Base-by-base conservation (phyloP, 2,888 invertebrate species). In the Callimorpha dominula region DNA sequence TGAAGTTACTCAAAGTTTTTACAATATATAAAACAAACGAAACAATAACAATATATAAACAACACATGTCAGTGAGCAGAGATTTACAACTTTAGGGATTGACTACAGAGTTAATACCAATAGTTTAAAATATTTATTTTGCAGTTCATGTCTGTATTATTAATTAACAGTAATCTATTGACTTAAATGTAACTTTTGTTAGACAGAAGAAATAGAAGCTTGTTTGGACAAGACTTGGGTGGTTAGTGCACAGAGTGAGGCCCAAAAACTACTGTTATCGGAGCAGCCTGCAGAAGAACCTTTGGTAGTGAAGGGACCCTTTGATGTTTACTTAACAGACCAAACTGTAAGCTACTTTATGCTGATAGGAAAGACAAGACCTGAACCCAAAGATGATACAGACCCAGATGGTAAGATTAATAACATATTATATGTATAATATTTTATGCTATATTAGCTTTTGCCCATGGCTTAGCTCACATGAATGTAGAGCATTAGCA, bases 181-280 rank as follows among this genome's bases (percentile, higher is more conserved):
- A 65, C 63, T 72, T 64, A 72, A 70, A 64, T 73, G 68, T 76
- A 87, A 74, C 78, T 87, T 89, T 87, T 90, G 89, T 86, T 91
- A 97, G 96, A 97, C 97, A 81, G 93, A 96, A 85, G 97, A 97
- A 82, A 96, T 98, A 71, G 96, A 97, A 82, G 97, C 98, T 84
- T 96, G 98, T 0, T 87, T 97, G 62, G 99, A 99, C 86, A 97
- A 98, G 84, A 99, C 99, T 0, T 99, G 99, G 98, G 97, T 99
- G 80, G 97, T 99, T 0, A 98, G 98, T 89, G 98, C 97, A 0
- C 98, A 98, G 90, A 98, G 98, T 91, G 96, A 96, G 12, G 94
- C 94, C 0, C 99, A 99, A 89, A 96, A 96, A 82, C 91, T 97
- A 65, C 93, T 99, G 11, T 88, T 99, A 17, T 90, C 93, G 0